Base-by-base conservation (phyloP, 2,113 vertebrate genomes). In the Labrus mixtus region DNA sequence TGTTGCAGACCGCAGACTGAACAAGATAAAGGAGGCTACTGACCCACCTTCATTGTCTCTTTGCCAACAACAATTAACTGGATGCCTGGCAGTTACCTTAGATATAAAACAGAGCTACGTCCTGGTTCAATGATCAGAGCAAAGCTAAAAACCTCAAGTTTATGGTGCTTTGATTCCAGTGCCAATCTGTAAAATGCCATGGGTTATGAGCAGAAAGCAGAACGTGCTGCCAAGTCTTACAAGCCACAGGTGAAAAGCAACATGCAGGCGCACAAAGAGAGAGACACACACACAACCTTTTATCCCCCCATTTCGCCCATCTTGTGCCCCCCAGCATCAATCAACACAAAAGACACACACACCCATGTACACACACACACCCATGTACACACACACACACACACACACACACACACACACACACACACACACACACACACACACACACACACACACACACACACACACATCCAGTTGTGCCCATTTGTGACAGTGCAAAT, bases 401-500 rank as follows among this genome's bases (percentile, higher is more conserved):
- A 2, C 25, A 9, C 12, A 11, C 59, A 19, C 67, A 69, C 55
- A 16, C 25, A 53, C 20, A 59, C 41, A 48, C 25, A 9, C 12
- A 11, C 59, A 19, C 67, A 69, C 55, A 16, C 25, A 53, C 20
- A 59, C 41, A 48, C 25, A 25, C 25, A 25, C 25, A 25, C 25
- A 25, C 25, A 25, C 25, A 25, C 46, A 46, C 7, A 20, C 13
- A 19, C 17, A 46, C 25, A 9, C 12, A 11, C 59, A 19, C 67
- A 69, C 55, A 16, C 25, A 53, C 20, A 59, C 29, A 48, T 63
- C 17, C 22, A 61, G 36, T 50, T 54, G 67, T 88, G 68, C 76
- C 74, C 73, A 79, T 63, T 86, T 71, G 85, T 85, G 85, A 82
- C 73, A 81, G 51, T 75, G 75, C 79, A 86, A 85, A 87, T 83